phyloP scores from a whole-genome alignment of 2,113 vertebrate genomes.

The Struthidea cinerea region DNA sequence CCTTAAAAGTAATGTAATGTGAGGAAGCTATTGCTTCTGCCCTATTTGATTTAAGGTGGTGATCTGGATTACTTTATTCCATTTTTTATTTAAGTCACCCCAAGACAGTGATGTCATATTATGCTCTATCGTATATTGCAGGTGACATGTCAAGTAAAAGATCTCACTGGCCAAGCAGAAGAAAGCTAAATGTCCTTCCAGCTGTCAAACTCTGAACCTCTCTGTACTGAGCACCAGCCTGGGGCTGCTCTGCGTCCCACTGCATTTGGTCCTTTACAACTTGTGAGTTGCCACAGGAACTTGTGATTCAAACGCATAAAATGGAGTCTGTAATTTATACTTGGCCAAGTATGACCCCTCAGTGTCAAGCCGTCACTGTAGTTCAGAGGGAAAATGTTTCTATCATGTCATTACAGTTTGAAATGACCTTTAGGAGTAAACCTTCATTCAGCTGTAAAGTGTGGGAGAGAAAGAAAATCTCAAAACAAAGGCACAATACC shows the following conservation, averaged over 20 bases:
- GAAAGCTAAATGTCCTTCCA: neutral
- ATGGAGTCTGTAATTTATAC: neutral
- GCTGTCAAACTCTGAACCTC: neutral
- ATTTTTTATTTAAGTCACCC: neutral
- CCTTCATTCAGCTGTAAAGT: neutral
- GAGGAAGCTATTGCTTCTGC: neutral
- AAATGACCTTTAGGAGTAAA: neutral
- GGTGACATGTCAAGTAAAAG: neutral
- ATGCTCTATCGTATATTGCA: neutral
- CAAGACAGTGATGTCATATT: neutral
- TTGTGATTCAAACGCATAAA: neutral
- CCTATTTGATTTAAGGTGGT: neutral
- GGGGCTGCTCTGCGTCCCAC: neutral
- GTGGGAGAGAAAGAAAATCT: neutral
- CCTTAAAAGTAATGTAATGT: neutral
- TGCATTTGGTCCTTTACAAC: neutral
- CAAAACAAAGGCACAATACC: neutral
- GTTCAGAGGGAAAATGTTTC: neutral
- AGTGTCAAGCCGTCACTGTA: rapidly evolving
- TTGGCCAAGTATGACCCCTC: neutral
- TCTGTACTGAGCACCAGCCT: rapidly evolving
- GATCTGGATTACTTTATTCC: neutral
- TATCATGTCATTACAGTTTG: neutral
- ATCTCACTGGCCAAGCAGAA: neutral
- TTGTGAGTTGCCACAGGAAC: neutral